Evolutionary conservation across 2,113 vertebrate genomes (phyloP).

Genomic region (Lucifuga dentata): DNA sequence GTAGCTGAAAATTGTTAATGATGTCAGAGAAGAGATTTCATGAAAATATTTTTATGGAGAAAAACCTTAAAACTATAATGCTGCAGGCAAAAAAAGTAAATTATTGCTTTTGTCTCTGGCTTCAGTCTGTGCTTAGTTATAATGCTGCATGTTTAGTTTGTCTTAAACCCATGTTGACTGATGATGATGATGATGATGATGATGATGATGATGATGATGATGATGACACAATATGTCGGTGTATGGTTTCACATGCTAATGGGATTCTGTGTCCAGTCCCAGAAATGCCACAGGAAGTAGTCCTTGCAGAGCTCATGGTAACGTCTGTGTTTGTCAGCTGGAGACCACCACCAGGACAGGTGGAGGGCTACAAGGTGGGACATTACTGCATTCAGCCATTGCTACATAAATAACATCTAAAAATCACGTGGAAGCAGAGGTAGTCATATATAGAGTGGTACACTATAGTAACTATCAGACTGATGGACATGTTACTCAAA

Average conservation of each 20-base stretch:
- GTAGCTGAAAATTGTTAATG: constrained; percentile 15
- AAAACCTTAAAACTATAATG: too few relatives aligned
- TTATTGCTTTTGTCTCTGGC: too few relatives aligned
- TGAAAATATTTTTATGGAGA: too few relatives aligned
- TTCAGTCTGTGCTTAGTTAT: too few relatives aligned
- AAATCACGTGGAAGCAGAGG: neutral
- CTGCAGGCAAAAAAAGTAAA: too few relatives aligned
- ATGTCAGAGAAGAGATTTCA: neutral
- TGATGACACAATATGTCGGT: neutral
- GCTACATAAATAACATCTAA: too few relatives aligned
- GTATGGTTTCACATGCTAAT: constrained; percentile 13
- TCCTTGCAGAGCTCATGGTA: constrained; percentile 82
- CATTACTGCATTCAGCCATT: neutral
- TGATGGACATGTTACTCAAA: constrained; percentile 9
- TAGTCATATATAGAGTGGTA: neutral
- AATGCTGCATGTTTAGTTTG: too few relatives aligned
- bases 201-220: too few relatives aligned
- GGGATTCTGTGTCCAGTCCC: constrained; percentile 81
- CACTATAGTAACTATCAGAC: neutral
- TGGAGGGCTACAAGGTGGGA: constrained; percentile 87
- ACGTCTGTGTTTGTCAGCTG: constrained; percentile 85
- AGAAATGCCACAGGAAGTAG: constrained; percentile 82
- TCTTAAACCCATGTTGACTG: neutral
- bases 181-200: constrained; percentile 1
- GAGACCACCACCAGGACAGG: constrained; percentile 82